Conservation (phyloP, 2,113 vertebrate genomes). For the Todiramphus chloris region DNA sequence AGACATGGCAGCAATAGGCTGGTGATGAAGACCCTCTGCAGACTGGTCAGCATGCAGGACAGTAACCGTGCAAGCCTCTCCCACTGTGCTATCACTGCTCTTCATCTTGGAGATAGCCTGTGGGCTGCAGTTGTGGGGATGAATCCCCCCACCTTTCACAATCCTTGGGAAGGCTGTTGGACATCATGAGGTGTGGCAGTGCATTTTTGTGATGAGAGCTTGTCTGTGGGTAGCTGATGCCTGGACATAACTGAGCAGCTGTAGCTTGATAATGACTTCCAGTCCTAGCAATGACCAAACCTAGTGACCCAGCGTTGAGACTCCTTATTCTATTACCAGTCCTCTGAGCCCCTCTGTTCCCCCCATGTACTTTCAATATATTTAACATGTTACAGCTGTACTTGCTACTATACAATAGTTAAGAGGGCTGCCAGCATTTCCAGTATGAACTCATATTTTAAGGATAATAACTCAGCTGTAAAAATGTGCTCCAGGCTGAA, state of each 20-base stretch:
- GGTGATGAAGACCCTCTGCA: not conserved
- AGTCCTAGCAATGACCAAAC: not conserved
- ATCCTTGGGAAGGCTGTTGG: not conserved
- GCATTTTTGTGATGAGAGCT: not conserved
- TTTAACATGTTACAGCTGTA: conserved; percentile 29
- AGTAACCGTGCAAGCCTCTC: not conserved
- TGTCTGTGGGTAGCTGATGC: not conserved
- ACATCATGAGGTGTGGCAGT: not conserved
- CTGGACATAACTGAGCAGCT: not conserved
- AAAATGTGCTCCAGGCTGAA: conserved; percentile 32
- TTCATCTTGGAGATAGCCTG: not conserved
- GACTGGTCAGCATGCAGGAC: accelerated
- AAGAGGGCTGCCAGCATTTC: conserved; percentile 38
- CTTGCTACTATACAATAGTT: not conserved
- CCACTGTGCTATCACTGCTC: not conserved
- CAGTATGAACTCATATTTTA: conserved; percentile 35
- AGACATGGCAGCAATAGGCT: not conserved
- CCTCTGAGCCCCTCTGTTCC: not conserved
- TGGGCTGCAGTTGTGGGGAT: not conserved
- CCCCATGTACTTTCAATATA: not conserved
- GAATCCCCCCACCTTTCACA: not conserved
- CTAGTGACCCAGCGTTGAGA: not conserved
- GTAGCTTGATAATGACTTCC: not conserved
- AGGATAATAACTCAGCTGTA: conserved; percentile 46
- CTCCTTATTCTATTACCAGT: not conserved